Evolutionary conservation across 1,140 invertebrate genomes (phyloP).

Genomic region (Stegodyphus mimosarum): DNA sequence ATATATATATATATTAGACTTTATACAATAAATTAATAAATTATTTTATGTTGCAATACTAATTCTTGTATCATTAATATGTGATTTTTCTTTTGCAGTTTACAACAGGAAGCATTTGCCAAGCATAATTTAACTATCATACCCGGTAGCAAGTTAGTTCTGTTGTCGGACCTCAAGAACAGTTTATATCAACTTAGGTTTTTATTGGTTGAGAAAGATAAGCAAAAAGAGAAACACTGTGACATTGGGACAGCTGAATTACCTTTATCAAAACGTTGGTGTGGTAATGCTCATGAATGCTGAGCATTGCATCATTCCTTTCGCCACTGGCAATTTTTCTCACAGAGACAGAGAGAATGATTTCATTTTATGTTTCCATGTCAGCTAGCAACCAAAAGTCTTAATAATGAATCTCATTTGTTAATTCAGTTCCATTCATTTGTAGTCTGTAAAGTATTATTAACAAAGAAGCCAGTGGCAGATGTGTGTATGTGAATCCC

Average conservation of each 20-base stretch:
- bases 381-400: constrained; percentile 52
- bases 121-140: constrained; percentile 33
- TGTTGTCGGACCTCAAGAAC: constrained; percentile 82
- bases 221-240: constrained; percentile 29
- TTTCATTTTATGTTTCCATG: constrained; percentile 27
- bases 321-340: constrained; percentile 28
- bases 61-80: not conserved
- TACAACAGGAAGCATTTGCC: constrained; percentile 46
- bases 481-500: constrained; percentile 44
- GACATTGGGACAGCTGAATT: constrained; percentile 25
- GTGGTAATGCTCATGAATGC: constrained; percentile 37
- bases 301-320: constrained; percentile 48
- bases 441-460: constrained; percentile 20
- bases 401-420: constrained; percentile 36
- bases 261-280: constrained; percentile 47
- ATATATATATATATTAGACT: too few relatives aligned
- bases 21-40: too few relatives aligned
- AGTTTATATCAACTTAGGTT: constrained; percentile 88
- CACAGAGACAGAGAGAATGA: not conserved
- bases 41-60: not conserved
- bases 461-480: constrained; percentile 29
- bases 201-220: constrained; percentile 72
- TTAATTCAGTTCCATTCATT: constrained; percentile 8
- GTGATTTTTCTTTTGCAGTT: constrained; percentile 31
- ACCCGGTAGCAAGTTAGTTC: constrained; percentile 72